phyloP scores from a whole-genome alignment of 2,797 vertebrate genomes.

The Tolypeutes matacus region DNA sequence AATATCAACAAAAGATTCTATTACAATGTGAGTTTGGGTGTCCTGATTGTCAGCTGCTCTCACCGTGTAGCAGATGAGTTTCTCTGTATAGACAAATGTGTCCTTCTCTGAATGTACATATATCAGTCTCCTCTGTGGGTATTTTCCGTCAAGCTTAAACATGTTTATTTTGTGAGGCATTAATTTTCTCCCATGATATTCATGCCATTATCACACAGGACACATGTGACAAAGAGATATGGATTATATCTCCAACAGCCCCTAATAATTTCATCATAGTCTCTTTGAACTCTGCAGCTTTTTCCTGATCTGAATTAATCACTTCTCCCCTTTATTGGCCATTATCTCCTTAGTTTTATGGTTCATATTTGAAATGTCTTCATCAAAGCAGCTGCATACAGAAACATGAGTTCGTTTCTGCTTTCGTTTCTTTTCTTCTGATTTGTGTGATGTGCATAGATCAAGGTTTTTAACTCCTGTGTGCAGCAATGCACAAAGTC shows the following conservation, averaged over 20 bases:
- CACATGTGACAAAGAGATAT: constrained; percentile 81
- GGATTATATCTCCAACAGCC: constrained; percentile 79
- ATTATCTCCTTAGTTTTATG: constrained; percentile 77
- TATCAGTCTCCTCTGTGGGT: not conserved
- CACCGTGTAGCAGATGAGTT: not conserved
- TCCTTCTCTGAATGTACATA: not conserved
- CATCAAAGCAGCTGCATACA: constrained; percentile 67
- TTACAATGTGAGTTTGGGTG: not conserved
- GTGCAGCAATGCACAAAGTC: constrained; percentile 68
- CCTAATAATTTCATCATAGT: constrained; percentile 82
- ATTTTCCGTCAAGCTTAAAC: constrained; percentile 66
- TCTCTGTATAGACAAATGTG: constrained; percentile 15
- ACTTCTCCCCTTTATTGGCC: constrained; percentile 69
- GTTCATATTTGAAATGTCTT: constrained; percentile 72
- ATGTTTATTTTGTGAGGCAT: constrained; percentile 78
- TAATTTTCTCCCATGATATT: constrained; percentile 78
- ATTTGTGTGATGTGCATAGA: constrained; percentile 71
- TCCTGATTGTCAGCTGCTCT: constrained; percentile 41
- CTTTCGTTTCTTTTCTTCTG: constrained; percentile 66
- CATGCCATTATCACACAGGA: constrained; percentile 61
- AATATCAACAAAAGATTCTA: constrained; percentile 64
- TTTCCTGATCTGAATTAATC: constrained; percentile 82
- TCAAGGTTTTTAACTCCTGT: constrained; percentile 76
- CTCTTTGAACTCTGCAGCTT: constrained; percentile 81
- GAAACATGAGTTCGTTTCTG: constrained; percentile 73